These are phyloP conservation scores for Parauchenoglanis punctatus DNA, from an alignment of 2,797 vertebrate species.

Conservation along the genomic window DNA sequence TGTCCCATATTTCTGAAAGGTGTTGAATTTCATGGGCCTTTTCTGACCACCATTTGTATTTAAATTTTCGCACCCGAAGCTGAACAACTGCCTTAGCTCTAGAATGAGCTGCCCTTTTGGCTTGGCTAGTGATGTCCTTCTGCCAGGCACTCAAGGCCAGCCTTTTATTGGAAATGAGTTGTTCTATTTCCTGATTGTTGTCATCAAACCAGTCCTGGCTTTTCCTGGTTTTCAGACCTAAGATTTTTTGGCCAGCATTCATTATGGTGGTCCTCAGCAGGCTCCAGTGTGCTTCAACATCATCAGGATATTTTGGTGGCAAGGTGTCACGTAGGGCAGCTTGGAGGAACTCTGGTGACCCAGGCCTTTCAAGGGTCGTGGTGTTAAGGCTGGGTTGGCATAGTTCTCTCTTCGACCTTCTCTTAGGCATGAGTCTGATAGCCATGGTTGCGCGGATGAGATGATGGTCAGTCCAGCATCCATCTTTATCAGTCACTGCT, in stretches of 20 bases:
- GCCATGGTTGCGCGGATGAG: too few species aligned
- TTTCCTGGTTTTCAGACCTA: neutral
- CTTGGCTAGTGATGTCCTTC: slow-evolving; percentile 1
- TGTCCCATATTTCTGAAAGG: slow-evolving; percentile 2
- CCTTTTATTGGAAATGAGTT: neutral
- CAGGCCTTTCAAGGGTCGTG: too few species aligned
- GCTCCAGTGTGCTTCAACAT: neutral
- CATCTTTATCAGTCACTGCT: too few species aligned
- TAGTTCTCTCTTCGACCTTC: too few species aligned
- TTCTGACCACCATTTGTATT: slow-evolving; percentile 6
- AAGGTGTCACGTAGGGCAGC: too few species aligned
- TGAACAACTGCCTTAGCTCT: neutral
- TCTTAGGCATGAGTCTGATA: too few species aligned
- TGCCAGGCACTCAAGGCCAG: slow-evolving; percentile 11
- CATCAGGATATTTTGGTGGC: neutral
- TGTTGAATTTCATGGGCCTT: slow-evolving; percentile 1
- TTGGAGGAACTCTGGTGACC: too few species aligned
- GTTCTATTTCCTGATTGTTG: neutral
- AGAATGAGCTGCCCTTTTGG: neutral
- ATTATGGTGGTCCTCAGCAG: too few species aligned
- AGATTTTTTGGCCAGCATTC: neutral
- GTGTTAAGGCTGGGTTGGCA: too few species aligned
- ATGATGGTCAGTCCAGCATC: too few species aligned
- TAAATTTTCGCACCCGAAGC: neutral
- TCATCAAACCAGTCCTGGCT: neutral